Evolutionary conservation across 2,888 invertebrate species (phyloP), one percentile per base, ranked within the genome.

Genomic region (Cantharis rufa): DNA sequence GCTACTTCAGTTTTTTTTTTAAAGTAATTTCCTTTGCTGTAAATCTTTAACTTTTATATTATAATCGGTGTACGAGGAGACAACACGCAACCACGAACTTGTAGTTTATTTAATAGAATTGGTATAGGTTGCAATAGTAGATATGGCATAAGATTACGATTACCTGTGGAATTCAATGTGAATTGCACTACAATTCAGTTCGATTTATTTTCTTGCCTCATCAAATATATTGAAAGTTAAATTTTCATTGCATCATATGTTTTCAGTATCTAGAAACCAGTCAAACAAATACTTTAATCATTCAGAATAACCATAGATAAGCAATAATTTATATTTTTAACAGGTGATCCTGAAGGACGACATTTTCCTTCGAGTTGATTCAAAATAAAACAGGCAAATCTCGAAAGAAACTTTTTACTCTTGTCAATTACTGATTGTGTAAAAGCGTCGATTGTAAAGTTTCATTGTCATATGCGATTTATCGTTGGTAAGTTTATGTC

Each of bases 121-220:
- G 77, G 73, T 77, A n/a, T n/a, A 71, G 77, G 73, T 74, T 76
- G 78, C 79, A 79, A 77, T 73, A 71, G 75, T 71, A 81, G 81
- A 81, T 81, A 72, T 76, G 71, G 76, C 73, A 70, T 73, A 66
- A 77, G 81, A 80, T 80, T 81, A 80, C 78, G 79, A 80, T 81
- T 81, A 80, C 81, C 76, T 78, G 80, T 74, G 80, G 79, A 78
- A 75, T 76, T 78, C 78, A 76, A 79, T 78, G 80, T 77, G 80
- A 81, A 81, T 79, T 81, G 80, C 80, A 80, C 74, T 82, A 81
- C 80, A 81, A 79, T 82, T 82, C 81, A 80, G 76, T 79, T 78
- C 78, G 81, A 82, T 81, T 82, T 82, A 82, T 82, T 79, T 77
- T 75, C 79, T 21, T 79, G 78, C 80, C 78, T 79, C 80, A 77